These are phyloP conservation scores for Cardiocondyla obscurior DNA, from an alignment of 1,140 invertebrate species.

Conservation along the genomic window DNA sequence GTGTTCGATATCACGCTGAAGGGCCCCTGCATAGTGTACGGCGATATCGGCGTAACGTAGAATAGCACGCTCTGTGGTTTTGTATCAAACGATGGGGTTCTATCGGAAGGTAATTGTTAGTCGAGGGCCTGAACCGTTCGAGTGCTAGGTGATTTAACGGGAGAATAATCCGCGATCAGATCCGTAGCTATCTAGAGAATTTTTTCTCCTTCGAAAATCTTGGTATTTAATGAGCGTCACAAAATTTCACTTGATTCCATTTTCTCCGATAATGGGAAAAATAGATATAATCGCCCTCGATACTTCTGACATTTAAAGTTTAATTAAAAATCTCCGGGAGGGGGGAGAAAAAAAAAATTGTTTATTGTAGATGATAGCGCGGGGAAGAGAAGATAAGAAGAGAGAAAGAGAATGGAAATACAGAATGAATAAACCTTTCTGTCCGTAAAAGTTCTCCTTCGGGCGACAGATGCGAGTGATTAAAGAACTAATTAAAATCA, in stretches of 20 bases:
- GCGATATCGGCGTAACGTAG: neutral
- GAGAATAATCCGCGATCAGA: neutral
- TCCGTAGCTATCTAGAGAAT: neutral
- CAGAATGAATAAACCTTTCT: neutral
- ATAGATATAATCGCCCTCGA: no score
- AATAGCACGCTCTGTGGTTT: neutral
- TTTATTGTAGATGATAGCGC: neutral
- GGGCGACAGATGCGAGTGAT: constrained; percentile 45
- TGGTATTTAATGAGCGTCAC: neutral
- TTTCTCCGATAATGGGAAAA: neutral
- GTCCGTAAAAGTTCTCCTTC: neutral
- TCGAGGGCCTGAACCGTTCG: neutral
- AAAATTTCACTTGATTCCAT: neutral
- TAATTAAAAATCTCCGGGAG: neutral
- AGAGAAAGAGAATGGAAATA: neutral
- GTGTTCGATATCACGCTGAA: neutral
- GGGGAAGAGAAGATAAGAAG: neutral
- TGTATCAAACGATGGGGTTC: neutral
- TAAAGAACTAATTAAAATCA: constrained; percentile 57
- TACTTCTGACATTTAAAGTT: no score
- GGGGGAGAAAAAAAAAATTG: neutral
- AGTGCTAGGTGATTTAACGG: constrained; percentile 2
- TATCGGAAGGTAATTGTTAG: neutral
- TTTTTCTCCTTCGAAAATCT: neutral
- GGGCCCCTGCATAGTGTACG: neutral